A percentile compares a stretch with the other conserved stretches of the same genome.
phyloP scores from a whole-genome alignment of 2,113 vertebrate genomes.

The Ailurus styani region DNA sequence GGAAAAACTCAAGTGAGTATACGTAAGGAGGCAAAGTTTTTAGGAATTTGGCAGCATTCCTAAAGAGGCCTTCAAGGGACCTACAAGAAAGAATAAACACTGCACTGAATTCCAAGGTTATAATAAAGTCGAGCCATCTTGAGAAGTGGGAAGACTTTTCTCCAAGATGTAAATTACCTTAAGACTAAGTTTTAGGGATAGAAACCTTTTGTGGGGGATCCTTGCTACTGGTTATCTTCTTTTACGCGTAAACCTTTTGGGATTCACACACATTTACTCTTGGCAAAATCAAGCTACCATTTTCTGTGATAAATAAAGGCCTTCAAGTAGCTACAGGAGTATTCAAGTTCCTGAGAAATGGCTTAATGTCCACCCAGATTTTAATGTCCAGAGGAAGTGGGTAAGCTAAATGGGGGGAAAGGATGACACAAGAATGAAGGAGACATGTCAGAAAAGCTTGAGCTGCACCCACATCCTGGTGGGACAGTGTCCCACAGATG shows the following conservation, averaged over 20 bases:
- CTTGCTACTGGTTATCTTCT: not conserved
- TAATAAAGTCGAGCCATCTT: conserved; percentile 6
- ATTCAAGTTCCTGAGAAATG: not conserved
- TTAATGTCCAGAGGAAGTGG: not conserved
- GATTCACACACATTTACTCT: conserved; percentile 5
- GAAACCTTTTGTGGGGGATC: not conserved
- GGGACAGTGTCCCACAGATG: not conserved
- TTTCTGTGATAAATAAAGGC: not conserved
- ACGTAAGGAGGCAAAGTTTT: not conserved
- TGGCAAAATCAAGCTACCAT: not conserved
- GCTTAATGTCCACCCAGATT: not conserved
- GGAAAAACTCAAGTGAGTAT: not conserved
- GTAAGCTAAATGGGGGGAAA: not conserved
- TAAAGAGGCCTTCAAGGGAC: not conserved
- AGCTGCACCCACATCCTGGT: not conserved
- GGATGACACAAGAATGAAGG: not conserved
- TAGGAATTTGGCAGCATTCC: not conserved
- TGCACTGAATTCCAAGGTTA: conserved; percentile 26
- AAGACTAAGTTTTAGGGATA: not conserved
- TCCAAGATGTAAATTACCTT: not conserved
- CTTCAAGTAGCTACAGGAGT: not conserved
- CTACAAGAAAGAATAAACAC: not conserved
- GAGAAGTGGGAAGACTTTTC: conserved; percentile 6
- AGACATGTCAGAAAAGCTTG: not conserved
- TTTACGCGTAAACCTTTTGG: not conserved